A percentile compares a stretch with the other conserved stretches of the same genome.
Evolutionary conservation across 2,113 vertebrate species (phyloP).

Genomic region (Sarotherodon lohbergeri): DNA sequence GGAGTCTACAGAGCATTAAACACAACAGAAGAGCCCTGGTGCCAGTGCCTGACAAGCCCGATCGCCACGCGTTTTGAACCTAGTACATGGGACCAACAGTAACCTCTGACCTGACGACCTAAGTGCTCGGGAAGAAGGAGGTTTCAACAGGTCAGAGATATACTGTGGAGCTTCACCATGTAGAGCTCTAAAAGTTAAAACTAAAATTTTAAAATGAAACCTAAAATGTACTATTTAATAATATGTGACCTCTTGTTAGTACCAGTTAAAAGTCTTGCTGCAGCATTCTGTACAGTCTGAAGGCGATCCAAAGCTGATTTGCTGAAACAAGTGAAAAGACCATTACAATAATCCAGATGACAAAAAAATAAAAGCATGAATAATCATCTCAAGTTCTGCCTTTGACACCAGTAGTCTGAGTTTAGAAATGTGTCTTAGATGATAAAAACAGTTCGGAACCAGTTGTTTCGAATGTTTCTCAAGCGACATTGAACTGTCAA

Average conservation of each 20-base stretch:
- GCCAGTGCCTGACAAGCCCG: too few relatives aligned
- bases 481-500: neutral
- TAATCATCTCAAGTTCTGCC: neutral
- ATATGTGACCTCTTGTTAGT: neutral
- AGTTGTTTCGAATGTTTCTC: neutral
- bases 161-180: neutral
- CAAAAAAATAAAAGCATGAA: neutral
- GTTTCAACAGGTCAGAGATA: neutral
- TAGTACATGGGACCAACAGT: neutral
- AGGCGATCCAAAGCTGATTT: neutral
- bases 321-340: neutral
- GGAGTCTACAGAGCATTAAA: neutral
- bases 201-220: neutral
- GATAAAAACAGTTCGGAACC: neutral
- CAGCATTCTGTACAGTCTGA: neutral
- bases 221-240: neutral
- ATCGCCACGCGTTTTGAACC: neutral
- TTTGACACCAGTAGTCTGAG: neutral
- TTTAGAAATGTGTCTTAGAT: neutral
- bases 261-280: neutral
- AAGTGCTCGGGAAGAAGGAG: neutral
- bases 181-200: neutral
- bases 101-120: neutral
- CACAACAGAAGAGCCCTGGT: neutral
- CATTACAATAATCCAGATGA: neutral